phyloP scores from a whole-genome alignment of 2,888 invertebrate species.

The Galeopsomyia nigrocyanea region DNA sequence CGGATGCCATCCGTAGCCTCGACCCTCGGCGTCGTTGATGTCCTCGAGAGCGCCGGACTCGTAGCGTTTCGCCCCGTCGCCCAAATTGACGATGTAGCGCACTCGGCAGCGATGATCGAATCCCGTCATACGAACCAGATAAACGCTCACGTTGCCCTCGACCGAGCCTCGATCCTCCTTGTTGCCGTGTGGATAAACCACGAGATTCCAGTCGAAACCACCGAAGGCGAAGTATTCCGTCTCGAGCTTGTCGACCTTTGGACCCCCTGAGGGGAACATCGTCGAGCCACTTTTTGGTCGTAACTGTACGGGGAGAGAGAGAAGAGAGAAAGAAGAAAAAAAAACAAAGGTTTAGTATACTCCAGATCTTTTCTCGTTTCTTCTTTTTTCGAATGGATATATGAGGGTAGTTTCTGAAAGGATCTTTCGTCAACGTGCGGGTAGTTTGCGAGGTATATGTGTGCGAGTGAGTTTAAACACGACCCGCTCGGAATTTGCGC shows the following conservation, averaged over 20 bases:
- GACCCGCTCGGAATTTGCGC: no score
- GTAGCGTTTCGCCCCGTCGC: slow-evolving; percentile 77
- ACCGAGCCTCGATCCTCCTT: slow-evolving; percentile 66
- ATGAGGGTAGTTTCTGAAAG: no score
- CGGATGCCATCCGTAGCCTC: slow-evolving; percentile 80
- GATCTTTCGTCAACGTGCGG: no score
- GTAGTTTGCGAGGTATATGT: no score
- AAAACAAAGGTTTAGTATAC: no score
- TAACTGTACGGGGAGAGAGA: no score
- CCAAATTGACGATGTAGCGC: slow-evolving; percentile 78
- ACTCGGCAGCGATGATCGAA: slow-evolving; percentile 86
- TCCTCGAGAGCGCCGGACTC: slow-evolving; percentile 81
- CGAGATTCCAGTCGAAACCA: slow-evolving; percentile 86
- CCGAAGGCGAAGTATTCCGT: slow-evolving; percentile 83
- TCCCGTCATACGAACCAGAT: slow-evolving; percentile 82
- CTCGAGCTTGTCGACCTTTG: slow-evolving; percentile 71
- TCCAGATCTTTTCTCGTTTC: no score
- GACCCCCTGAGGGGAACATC: slow-evolving; percentile 61
- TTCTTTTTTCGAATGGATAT: no score
- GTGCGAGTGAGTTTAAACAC: no score
- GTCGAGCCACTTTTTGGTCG: slow-evolving; percentile 48
- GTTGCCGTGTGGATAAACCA: slow-evolving; percentile 74
- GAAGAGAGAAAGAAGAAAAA: no score
- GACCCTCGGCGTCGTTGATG: slow-evolving; percentile 79
- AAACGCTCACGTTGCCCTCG: slow-evolving; percentile 69